Conservation (phyloP, 2,113 vertebrate species). For the Myiozetetes cayanensis region DNA sequence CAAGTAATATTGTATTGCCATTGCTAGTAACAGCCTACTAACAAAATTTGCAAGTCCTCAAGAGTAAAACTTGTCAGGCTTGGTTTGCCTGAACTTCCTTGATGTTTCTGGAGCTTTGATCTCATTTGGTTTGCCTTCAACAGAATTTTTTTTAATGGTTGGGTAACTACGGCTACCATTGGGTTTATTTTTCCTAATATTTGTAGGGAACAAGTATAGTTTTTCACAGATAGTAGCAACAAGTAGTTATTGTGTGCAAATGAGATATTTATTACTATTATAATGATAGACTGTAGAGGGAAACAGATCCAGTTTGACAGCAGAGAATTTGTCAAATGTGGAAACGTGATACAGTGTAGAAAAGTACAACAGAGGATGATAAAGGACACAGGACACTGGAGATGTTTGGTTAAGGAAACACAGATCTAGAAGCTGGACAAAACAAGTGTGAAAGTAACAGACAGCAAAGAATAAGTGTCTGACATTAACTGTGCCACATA, state of each 20-base stretch:
- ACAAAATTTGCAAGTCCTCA: neutral
- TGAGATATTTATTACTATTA: neutral
- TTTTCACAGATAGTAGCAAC: neutral
- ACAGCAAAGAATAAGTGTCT: neutral
- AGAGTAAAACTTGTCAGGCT: neutral
- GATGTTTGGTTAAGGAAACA: neutral
- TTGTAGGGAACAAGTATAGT: neutral
- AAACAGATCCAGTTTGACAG: neutral
- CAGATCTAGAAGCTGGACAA: neutral
- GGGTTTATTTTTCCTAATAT: neutral
- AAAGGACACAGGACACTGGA: neutral
- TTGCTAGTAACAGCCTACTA: neutral
- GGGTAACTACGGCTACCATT: neutral
- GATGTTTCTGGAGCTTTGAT: neutral
- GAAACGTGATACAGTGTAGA: rapidly evolving
- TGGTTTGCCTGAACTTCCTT: neutral
- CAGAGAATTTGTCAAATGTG: neutral
- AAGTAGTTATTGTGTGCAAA: neutral
- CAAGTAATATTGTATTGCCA: neutral
- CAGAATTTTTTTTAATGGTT: neutral
- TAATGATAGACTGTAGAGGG: neutral
- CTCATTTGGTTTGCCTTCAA: neutral
- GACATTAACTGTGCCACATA: neutral
- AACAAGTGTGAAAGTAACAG: neutral
- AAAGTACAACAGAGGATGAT: neutral